A percentile compares a stretch with the other conserved stretches of the same genome.
These are phyloP conservation scores for Cephus nigrinus DNA, from an alignment of 2,888 invertebrate species.

Conservation along the genomic window DNA sequence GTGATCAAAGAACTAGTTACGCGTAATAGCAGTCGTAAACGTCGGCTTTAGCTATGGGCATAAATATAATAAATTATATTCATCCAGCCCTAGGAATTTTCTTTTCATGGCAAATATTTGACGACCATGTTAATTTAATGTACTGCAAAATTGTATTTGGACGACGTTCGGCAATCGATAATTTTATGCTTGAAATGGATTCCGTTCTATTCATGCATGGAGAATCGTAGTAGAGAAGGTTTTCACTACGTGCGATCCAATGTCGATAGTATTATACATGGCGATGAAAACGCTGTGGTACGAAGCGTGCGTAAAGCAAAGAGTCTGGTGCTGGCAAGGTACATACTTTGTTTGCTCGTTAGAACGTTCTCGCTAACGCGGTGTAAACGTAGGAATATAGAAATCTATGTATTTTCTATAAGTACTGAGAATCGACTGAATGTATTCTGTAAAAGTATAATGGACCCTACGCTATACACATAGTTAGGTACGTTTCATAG, in stretches of 20 bases:
- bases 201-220: not conserved
- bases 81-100: not conserved
- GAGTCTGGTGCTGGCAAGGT: constrained; percentile 1
- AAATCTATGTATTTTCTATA: constrained; percentile 28
- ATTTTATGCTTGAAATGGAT: not conserved
- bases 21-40: not conserved
- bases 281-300: not conserved
- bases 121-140: not conserved
- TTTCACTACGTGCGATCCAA: not conserved
- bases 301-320: not conserved
- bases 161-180: not conserved
- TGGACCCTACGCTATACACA: not conserved
- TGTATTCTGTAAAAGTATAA: not conserved
- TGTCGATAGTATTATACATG: not conserved
- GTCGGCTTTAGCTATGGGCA: not conserved
- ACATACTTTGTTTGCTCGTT: constrained; percentile 28
- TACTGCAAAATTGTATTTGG: not conserved
- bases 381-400: constrained; percentile 34
- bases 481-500: not conserved
- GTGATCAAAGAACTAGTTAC: not conserved
- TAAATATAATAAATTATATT: not conserved
- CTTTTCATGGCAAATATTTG: not conserved
- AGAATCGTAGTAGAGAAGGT: not conserved
- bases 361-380: constrained; percentile 34
- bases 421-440: not conserved